Percentiles rank a stretch among this genome's conserved stretches.
These are phyloP conservation scores for Melipona bicolor DNA, from an alignment of 2,888 invertebrate species.

Conservation along the genomic window DNA sequence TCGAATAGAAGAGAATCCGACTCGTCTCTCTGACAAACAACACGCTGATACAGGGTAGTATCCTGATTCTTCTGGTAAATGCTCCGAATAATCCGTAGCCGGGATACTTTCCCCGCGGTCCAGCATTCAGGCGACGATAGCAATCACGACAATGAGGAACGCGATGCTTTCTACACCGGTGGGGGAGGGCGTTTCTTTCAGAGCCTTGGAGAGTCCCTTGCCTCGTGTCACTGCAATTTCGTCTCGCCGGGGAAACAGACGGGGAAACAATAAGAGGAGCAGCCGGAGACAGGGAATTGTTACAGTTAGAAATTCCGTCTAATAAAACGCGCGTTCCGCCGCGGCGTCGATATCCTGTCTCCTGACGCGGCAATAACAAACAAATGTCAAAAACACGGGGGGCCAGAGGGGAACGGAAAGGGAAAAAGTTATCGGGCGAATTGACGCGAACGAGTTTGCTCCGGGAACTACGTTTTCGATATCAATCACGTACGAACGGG, in stretches of 20 bases:
- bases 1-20: background rate
- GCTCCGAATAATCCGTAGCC: background rate
- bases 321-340: slow-evolving; percentile 64
- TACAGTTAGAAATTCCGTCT: slow-evolving; percentile 73
- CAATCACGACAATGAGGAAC: slow-evolving; percentile 34
- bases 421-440: slow-evolving; percentile 51
- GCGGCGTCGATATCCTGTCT: slow-evolving; percentile 57
- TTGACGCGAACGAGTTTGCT: slow-evolving; percentile 59
- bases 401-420: background rate
- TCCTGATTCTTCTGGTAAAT: background rate
- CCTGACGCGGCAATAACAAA: slow-evolving; percentile 62
- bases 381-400: slow-evolving; percentile 34
- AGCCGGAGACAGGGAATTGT: slow-evolving; percentile 55
- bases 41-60: background rate
- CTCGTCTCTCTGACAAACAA: background rate
- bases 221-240: slow-evolving; percentile 33
- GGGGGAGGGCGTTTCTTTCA: slow-evolving; percentile 11
- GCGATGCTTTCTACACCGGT: background rate
- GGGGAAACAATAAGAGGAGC: slow-evolving; percentile 60
- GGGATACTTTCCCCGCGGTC: background rate
- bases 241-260: slow-evolving; percentile 22
- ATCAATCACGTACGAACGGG: slow-evolving; percentile 66
- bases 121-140: slow-evolving; percentile 12
- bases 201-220: background rate
- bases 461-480: slow-evolving; percentile 64